Conservation (phyloP, 2,888 invertebrate species). For the Drosophila quinaria region DNA sequence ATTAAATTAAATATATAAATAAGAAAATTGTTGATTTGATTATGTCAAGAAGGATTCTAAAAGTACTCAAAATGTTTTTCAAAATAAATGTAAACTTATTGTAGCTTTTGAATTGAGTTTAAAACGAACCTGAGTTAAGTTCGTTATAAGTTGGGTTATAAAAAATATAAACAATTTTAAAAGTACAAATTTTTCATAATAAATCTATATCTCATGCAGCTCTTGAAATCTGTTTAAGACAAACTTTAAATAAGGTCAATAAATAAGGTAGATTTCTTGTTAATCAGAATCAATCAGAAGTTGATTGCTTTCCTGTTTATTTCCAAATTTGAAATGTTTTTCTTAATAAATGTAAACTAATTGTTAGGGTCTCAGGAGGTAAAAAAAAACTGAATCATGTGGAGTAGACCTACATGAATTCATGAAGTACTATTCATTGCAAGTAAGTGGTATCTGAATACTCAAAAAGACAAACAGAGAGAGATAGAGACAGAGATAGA, state of each 20-base stretch:
- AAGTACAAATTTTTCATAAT: too few species aligned
- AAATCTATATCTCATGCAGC: too few species aligned
- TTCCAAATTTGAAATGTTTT: neutral
- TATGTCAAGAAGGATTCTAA: too few species aligned
- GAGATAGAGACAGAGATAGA: neutral
- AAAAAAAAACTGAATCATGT: slow-evolving; percentile 32
- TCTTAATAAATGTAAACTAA: slow-evolving; percentile 14
- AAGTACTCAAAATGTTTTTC: too few species aligned
- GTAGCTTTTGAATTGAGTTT: too few species aligned
- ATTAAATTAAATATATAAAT: neutral
- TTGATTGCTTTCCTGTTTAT: neutral
- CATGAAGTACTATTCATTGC: slow-evolving; percentile 23
- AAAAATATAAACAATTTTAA: too few species aligned
- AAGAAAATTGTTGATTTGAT: neutral
- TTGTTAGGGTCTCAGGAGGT: neutral
- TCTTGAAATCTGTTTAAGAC: too few species aligned
- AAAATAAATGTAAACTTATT: too few species aligned
- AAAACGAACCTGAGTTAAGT: too few species aligned
- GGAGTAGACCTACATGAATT: slow-evolving; percentile 9
- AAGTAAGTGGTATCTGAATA: slow-evolving; percentile 47
- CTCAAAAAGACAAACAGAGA: slow-evolving; percentile 32
- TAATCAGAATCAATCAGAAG: neutral
- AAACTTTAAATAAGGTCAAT: neutral
- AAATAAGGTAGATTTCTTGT: neutral
- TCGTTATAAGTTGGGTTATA: too few species aligned